A percentile compares a stretch with the other conserved stretches of the same genome.
Evolutionary conservation across 2,113 vertebrate genomes (phyloP).

Genomic region (Pseudolaguvia tuberculata): DNA sequence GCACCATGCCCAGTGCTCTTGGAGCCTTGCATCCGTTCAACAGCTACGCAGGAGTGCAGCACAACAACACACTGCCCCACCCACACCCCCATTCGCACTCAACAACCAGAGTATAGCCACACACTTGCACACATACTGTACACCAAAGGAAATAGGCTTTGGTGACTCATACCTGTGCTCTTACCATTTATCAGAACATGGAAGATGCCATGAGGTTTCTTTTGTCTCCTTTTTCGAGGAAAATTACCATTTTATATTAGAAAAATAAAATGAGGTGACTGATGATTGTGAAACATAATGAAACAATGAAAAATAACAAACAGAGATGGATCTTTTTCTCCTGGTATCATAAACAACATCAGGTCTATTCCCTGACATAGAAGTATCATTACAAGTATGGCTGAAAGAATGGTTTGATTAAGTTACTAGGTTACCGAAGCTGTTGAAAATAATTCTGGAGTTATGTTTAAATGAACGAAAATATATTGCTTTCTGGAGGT

Average conservation of each 20-base stretch:
- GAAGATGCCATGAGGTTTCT: conserved; percentile 55
- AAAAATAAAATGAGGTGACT: conserved; percentile 47
- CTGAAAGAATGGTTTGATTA: conserved; percentile 62
- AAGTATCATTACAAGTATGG: conserved; percentile 60
- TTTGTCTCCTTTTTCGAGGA: conserved; percentile 37
- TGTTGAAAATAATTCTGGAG: conserved; percentile 51
- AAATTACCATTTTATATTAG: conserved; percentile 53
- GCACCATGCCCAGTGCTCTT: conserved; percentile 88
- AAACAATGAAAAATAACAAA: conserved; percentile 50
- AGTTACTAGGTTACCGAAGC: conserved; percentile 58
- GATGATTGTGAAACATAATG: conserved; percentile 36
- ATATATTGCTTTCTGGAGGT: conserved; percentile 78
- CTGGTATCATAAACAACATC: conserved; percentile 60
- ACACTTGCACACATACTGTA: conserved; percentile 4
- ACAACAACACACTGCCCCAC: conserved; percentile 95
- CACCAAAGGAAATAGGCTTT: neutral
- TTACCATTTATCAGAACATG: conserved; percentile 35
- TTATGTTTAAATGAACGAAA: conserved; percentile 64
- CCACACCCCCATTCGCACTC: conserved; percentile 96
- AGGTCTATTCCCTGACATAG: conserved; percentile 55
- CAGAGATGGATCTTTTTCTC: conserved; percentile 57
- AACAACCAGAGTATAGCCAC: conserved; percentile 98
- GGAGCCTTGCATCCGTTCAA: conserved; percentile 94
- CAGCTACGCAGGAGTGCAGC: conserved; percentile 93
- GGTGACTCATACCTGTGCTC: conserved; percentile 42